These are phyloP conservation scores for Caranx ignobilis DNA, from an alignment of 2,113 vertebrate genomes.

Conservation along the genomic window DNA sequence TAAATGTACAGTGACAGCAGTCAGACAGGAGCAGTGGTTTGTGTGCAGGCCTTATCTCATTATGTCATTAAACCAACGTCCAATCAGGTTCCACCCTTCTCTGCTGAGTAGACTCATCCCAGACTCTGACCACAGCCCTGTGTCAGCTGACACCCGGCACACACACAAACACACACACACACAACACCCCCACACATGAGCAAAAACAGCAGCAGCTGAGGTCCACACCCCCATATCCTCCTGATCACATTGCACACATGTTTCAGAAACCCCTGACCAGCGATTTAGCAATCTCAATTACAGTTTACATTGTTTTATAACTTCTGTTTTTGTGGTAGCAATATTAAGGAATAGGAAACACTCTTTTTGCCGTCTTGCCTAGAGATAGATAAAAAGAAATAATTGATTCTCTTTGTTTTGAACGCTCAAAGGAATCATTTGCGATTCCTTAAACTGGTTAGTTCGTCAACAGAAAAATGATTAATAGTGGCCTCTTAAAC, in stretches of 20 bases:
- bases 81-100: conserved; percentile 56
- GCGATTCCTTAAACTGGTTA: not conserved
- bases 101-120: conserved; percentile 69
- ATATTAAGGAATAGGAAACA: not conserved
- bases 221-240: conserved; percentile 33
- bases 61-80: conserved; percentile 71
- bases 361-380: not conserved
- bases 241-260: conserved; percentile 45
- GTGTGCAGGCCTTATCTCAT: conserved; percentile 66
- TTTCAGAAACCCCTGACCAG: conserved; percentile 32
- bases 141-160: conserved; percentile 64
- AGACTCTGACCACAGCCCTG: conserved; percentile 54
- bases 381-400: not conserved
- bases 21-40: conserved; percentile 19
- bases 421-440: too few species aligned
- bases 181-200: not conserved
- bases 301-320: not conserved
- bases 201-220: conserved; percentile 56
- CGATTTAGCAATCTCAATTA: conserved; percentile 15
- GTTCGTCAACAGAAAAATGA: not conserved
- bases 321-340: not conserved
- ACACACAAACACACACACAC: conserved; percentile 42
- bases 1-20: conserved; percentile 14
- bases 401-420: not conserved
- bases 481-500: not conserved